These are phyloP conservation scores for Aphelinus certus DNA, from an alignment of 1,140 invertebrate species.

Conservation along the genomic window DNA sequence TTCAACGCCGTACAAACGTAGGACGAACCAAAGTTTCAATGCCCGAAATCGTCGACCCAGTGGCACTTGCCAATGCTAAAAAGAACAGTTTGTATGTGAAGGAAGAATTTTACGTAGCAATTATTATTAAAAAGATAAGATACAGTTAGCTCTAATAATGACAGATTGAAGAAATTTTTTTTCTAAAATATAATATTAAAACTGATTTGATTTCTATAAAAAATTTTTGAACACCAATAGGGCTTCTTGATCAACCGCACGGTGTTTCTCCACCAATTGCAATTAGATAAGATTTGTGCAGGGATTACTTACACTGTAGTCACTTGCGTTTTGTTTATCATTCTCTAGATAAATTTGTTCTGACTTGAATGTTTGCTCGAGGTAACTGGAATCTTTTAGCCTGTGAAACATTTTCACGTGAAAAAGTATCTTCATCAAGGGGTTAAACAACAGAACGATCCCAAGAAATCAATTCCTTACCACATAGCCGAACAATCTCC, in stretches of 20 bases:
- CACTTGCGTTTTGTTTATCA: slow-evolving; percentile 79
- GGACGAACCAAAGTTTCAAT: slow-evolving; percentile 93
- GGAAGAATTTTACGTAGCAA: slow-evolving; percentile 91
- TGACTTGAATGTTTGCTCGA: slow-evolving; percentile 90
- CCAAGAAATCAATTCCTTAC: slow-evolving; percentile 52
- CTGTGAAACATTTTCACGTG: slow-evolving; percentile 55
- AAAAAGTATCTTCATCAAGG: background rate
- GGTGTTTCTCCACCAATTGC: no score
- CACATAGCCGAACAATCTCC: slow-evolving; percentile 92
- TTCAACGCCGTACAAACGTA: slow-evolving; percentile 83
- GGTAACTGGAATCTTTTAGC: slow-evolving; percentile 81
- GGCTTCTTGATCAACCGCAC: no score
- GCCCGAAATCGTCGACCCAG: slow-evolving; percentile 89
- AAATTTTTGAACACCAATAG: no score
- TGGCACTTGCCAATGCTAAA: slow-evolving; percentile 92
- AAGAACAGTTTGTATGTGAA: slow-evolving; percentile 63
- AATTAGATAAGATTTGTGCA: no score
- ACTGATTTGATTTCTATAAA: no score
- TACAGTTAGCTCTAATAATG: background rate
- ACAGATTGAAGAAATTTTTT: no score
- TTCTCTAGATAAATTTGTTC: slow-evolving; percentile 88
- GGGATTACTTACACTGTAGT: slow-evolving; percentile 75
- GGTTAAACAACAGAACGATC: no score
- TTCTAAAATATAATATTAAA: no score
- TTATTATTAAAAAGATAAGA: slow-evolving; percentile 1